Conservation (phyloP, 2,797 vertebrate species). For the Allobates femoralis region DNA sequence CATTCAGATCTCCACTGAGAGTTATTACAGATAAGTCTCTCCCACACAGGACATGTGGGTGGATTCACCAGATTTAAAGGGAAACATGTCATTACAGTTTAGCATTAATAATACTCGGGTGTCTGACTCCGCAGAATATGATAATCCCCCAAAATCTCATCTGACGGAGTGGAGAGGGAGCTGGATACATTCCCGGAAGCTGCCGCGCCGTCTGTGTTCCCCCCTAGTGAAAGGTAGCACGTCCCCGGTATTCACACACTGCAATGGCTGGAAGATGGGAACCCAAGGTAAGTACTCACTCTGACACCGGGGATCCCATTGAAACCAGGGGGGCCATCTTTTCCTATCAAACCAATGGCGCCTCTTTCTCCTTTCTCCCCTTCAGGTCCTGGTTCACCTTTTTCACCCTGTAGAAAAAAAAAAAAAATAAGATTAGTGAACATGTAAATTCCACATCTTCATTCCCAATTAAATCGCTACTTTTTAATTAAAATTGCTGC, state of each 20-base stretch:
- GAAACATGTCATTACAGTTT: neutral
- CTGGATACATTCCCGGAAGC: neutral
- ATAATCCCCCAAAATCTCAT: neutral
- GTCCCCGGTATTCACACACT: neutral
- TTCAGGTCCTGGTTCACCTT: slow-evolving; percentile 89
- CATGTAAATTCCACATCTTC: neutral
- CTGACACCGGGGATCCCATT: slow-evolving; percentile 87
- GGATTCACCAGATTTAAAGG: slow-evolving; percentile 1
- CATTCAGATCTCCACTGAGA: neutral
- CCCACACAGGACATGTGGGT: neutral
- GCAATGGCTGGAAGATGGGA: no score
- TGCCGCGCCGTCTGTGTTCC: neutral
- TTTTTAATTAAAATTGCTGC: neutral
- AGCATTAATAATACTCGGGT: neutral
- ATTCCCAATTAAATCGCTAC: neutral
- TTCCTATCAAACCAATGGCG: slow-evolving; percentile 87
- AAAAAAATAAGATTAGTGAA: neutral
- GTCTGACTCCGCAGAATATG: neutral
- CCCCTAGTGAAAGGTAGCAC: neutral
- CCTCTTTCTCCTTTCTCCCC: slow-evolving; percentile 92
- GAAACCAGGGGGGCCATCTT: slow-evolving; percentile 86
- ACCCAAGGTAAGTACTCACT: slow-evolving; percentile 81
- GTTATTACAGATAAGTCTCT: neutral
- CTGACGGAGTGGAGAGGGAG: neutral
- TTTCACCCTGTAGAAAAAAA: slow-evolving; percentile 84